Conservation (phyloP, 2,113 vertebrate species). For the Symphodus melops region DNA sequence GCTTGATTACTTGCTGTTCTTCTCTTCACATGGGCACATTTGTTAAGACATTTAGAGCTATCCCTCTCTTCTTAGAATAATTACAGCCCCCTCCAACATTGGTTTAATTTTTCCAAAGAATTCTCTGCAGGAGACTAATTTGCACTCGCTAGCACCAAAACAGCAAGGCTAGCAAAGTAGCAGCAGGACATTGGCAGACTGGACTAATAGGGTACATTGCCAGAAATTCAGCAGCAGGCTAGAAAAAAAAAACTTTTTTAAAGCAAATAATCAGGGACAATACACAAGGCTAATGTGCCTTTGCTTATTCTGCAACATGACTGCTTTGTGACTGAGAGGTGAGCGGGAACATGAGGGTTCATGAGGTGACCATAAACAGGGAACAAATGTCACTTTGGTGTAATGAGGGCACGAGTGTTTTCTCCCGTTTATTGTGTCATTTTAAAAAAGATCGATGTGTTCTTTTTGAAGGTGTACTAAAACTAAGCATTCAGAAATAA, state of each 20-base stretch:
- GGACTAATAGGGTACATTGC: conserved; percentile 81
- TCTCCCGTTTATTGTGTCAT: background rate
- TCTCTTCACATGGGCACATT: background rate
- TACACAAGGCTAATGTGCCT: conserved; percentile 44
- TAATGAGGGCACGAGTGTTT: conserved; percentile 21
- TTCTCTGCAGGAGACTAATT: conserved; percentile 63
- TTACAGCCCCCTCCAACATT: conserved; percentile 22
- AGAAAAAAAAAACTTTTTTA: conserved; percentile 38
- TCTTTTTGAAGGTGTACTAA: background rate
- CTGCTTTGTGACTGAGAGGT: conserved; percentile 17
- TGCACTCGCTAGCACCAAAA: conserved; percentile 57
- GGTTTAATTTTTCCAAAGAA: conserved; percentile 57
- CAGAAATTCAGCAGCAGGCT: conserved; percentile 49
- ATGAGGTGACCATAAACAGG: conserved; percentile 52
- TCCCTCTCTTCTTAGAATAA: conserved; percentile 56
- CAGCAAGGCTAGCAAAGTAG: conserved; percentile 16
- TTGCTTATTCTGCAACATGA: conserved; percentile 58
- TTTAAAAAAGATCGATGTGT: background rate
- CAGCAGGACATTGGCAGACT: conserved; percentile 53
- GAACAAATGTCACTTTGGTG: conserved; percentile 41
- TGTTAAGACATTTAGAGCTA: conserved; percentile 4
- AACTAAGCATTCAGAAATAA: background rate
- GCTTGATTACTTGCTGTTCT: background rate
- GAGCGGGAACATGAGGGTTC: conserved; percentile 54
- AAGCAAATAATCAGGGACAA: conserved; percentile 55